A percentile compares a stretch with the other conserved stretches of the same genome.
Evolutionary conservation across 2,888 invertebrate species (phyloP).

Genomic region (Drosophila neotestacea): DNA sequence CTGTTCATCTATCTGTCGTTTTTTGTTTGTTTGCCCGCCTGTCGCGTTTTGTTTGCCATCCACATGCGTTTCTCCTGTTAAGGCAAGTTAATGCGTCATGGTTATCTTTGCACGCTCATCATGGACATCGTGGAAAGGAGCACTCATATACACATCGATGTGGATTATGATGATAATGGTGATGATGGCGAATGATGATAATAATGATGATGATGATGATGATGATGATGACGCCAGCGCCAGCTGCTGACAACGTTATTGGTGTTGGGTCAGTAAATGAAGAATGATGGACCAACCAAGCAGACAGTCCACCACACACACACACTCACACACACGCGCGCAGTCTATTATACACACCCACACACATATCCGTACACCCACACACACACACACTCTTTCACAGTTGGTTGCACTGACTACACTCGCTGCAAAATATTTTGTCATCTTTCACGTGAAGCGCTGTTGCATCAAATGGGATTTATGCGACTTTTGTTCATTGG

Average conservation of each 20-base stretch:
- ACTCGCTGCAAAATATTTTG: constrained; percentile 61
- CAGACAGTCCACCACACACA: constrained; percentile 21
- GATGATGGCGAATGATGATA: constrained; percentile 25
- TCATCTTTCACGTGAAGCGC: constrained; percentile 65
- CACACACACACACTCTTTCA: constrained; percentile 5
- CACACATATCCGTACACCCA: constrained; percentile 5
- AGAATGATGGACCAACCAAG: constrained; percentile 73
- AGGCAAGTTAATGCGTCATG: constrained; percentile 75
- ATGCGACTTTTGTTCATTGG: constrained; percentile 55
- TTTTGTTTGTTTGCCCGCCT: constrained; percentile 66
- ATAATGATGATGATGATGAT: constrained; percentile 24
- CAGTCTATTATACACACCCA: constrained; percentile 19
- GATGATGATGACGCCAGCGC: constrained; percentile 45
- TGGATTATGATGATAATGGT: constrained; percentile 42
- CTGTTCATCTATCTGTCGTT: constrained; percentile 3
- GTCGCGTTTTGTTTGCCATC: constrained; percentile 76
- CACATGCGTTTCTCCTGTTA: constrained; percentile 67
- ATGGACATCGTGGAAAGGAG: constrained; percentile 36
- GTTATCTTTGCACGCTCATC: constrained; percentile 72
- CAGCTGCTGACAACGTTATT: constrained; percentile 73
- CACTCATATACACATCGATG: constrained; percentile 50
- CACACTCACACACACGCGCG: constrained; percentile 9
- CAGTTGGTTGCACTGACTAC: constrained; percentile 38
- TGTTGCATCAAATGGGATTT: constrained; percentile 68
- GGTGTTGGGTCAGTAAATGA: constrained; percentile 78